Conservation (phyloP, 2,797 vertebrate genomes). For the Dendrocincla fuliginosa region DNA sequence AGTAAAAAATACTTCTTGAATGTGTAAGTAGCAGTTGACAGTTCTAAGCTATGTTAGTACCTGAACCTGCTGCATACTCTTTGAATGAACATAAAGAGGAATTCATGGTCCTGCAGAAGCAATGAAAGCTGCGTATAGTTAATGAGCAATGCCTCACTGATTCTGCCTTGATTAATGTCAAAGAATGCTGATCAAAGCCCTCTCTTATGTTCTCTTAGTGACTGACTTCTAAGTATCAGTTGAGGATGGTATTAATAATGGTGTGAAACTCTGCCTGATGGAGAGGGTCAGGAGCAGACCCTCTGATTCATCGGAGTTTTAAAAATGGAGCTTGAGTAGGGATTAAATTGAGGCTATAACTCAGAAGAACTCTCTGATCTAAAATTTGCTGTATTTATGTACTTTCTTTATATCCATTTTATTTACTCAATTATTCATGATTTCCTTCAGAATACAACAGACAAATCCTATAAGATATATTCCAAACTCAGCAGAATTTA, state of each 20-base stretch:
- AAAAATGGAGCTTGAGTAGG: background rate
- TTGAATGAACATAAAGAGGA: background rate
- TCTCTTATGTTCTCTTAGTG: background rate
- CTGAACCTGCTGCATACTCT: background rate
- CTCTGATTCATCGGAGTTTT: background rate
- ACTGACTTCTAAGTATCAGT: background rate
- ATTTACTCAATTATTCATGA: background rate
- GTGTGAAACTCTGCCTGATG: background rate
- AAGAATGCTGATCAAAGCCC: background rate
- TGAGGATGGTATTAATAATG: background rate
- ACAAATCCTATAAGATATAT: background rate
- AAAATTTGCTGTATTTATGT: background rate
- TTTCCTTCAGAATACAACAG: background rate
- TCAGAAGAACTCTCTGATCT: background rate
- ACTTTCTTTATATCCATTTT: background rate
- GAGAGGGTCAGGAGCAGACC: background rate
- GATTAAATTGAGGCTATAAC: background rate
- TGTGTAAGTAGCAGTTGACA: background rate
- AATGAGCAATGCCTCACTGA: background rate
- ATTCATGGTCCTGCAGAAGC: background rate
- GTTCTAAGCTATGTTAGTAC: background rate
- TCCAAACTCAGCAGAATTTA: background rate
- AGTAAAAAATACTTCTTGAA: background rate
- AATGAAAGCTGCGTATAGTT: background rate
- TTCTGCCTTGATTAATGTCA: constrained; percentile 19